Base-by-base conservation (phyloP, 2,888 invertebrate genomes). In the Magallana nippona region DNA sequence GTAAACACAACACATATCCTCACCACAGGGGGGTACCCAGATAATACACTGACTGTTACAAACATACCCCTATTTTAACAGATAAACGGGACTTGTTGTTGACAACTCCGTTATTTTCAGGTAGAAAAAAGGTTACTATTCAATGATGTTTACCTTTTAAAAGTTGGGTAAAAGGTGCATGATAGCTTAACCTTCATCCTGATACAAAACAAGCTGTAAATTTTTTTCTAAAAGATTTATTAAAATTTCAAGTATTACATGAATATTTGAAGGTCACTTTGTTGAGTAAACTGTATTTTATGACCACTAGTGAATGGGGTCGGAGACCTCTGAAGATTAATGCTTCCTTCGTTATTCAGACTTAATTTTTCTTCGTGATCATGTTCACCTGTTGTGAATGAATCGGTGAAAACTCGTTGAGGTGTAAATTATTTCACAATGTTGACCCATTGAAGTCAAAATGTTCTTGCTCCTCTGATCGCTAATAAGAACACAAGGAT, bases 1-100 rank as follows among this genome's bases (percentile, higher is more conserved):
- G 71, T 71, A 71, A 71, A 71, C 32, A 71, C 27, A 71, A 32
- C 71, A 60, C 71, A 71, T 27, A 13, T 71, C 27, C 27, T 71
- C 71, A 27, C 71, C 22, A 32, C 71, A 32, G 71, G 71, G 32
- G 71, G 13, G 44, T 44, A 44, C 15, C 13, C 22, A 71, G 71
- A 71, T 71, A 71, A 71, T 71, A 15, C 32, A 22, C 27, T 15
- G 5, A 71, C 22, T 27, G 71, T 71, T 8, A 44, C 44, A 44
- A 44, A 22, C 71, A 71, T 15, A 71, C 32, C 3, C 22, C 71
- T 15, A 27, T 27, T 15, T 10, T 27, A 27, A 71, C 71, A 71
- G 71, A 71, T 71, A 71, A 27, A 27, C 71, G 22, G 63, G 15
- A 27, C 32, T 32, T 71, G 71, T 71, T 27, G 71, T 11, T 71